Evolutionary conservation across 2,113 vertebrate genomes (phyloP), one percentile per base, ranked within the genome.

Genomic region (Pitta sordida): DNA sequence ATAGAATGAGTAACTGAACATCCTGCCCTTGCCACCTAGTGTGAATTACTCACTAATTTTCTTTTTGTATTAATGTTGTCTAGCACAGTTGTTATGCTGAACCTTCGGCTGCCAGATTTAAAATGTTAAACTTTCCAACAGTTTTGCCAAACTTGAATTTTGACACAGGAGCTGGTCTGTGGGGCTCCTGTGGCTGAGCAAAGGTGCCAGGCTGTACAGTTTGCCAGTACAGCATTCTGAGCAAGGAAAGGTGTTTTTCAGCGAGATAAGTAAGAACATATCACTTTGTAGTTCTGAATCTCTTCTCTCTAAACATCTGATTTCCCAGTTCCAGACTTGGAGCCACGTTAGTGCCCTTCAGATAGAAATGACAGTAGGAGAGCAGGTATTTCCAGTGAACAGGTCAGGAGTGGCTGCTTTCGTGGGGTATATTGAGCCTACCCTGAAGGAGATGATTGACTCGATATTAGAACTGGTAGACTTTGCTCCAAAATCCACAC

Each of bases 91-190:
- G 88, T 87, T 88, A 82, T 1, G 52, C 85, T 78, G 83, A 90
- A 87, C 41, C 63, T 93, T 86, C 1, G 29, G 39, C 77, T 95
- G 91, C 80, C 93, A 82, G 86, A 90, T 84, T 46, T 44, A 37
- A 96, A 93, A 56, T 29, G 73, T 78, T 69, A 48, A 80, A 56
- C 60, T 92, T 96, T 56, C 79, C 73, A 92, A 94, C 76, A 65
- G 13, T 92, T 32, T 56, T 95, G 92, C 94, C 96, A 97, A 89
- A 96, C 91, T 69, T 79, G 69, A 92, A 82, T 82, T 92, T 75
- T 79, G 65, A 27, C 51, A 11, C 19, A 58, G 65, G 70, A 83
- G 55, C 53, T 86, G 63, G 21, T 77, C 32, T 79, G 22, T 44
- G 55, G 51, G 55, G 37, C 86, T 80, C 60, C 65, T 94, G 59